Base-by-base conservation (phyloP, 2,888 invertebrate genomes). In the Oscheius sp. region DNA sequence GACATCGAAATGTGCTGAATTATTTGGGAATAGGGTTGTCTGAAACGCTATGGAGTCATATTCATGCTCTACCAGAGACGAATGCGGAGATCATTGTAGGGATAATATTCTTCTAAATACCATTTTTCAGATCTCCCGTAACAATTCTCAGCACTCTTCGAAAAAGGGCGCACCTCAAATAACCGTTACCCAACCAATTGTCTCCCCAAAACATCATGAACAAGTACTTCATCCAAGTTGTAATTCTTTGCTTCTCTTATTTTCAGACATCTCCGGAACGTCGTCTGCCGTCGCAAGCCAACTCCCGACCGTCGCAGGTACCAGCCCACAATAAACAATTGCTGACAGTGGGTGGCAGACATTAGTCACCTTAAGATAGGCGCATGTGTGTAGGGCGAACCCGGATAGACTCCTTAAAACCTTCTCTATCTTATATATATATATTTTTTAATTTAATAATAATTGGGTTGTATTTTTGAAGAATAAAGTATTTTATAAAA, bases 21-120 rank as follows among this genome's bases (percentile, higher is more conserved):
- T 79, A 77, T 65, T 38, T 80, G 28, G 70, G 77, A 22, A 74
- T 77, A 22, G 77, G 77, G 0, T 50, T 77, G 30, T 72, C 75
- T 12, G 77, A 77, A 50, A 50, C 75, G 9, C 66, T 77, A 5
- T 74, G 78, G 74, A 69, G 71, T 24, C 78, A 78, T 45, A 74
- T 80, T 30, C 69, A 70, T n/a, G 64, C 71, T 4, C 68, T 80
- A n/a, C 78, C 80, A 0, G 63, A 62, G 26, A 62, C 56, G n/a
- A 57, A 64, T 2, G 44, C 72, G 8, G 66, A 70, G 22, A 70
- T 70, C 14, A n/a, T 62, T 14, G 49, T 62, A 32, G 36, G 49
- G 28, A 44, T 59, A 59, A 8, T 6, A 6, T 20, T 2, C 20
- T 41, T 41, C 41, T 2, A 41, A 17, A 17, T 41, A 14, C 41